A percentile compares a stretch with the other conserved stretches of the same genome.
Evolutionary conservation across 2,888 invertebrate species (phyloP).

Genomic region (Smittia aterrima): DNA sequence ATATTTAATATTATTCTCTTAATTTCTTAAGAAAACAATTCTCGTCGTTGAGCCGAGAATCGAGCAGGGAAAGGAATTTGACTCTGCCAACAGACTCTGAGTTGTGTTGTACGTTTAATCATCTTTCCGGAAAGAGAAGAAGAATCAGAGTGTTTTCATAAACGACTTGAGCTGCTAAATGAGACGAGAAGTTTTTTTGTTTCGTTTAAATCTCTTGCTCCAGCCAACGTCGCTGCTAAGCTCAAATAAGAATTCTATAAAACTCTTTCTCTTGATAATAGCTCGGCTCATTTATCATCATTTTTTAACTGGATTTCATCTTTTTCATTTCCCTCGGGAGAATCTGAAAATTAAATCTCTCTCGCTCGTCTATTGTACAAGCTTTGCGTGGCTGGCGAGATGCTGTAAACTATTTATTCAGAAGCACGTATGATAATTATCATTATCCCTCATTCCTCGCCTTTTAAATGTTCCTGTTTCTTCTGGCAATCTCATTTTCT

Average conservation of each 20-base stretch:
- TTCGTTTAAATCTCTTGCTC: background rate
- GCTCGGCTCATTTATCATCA: conserved; percentile 31
- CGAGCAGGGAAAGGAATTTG: background rate
- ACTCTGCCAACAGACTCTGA: background rate
- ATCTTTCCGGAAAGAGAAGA: conserved; percentile 6
- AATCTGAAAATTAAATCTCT: conserved; percentile 16
- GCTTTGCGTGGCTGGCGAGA: background rate
- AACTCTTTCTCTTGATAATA: conserved; percentile 21
- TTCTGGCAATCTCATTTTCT: conserved; percentile 19
- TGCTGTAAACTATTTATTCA: conserved; percentile 39
- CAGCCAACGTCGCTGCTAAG: background rate
- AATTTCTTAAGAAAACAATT: conserved; percentile 23
- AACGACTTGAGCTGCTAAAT: conserved; percentile 8
- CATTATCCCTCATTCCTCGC: conserved; percentile 27
- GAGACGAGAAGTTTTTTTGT: background rate
- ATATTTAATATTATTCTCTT: conserved; percentile 28
- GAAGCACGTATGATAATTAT: conserved; percentile 41
- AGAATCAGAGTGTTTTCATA: background rate
- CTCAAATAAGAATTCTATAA: background rate
- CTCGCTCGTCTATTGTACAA: conserved; percentile 16
- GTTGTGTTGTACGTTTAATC: conserved; percentile 14
- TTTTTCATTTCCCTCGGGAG: background rate
- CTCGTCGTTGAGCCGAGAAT: background rate
- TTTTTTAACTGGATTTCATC: conserved; percentile 26
- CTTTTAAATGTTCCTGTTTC: conserved; percentile 4